A percentile compares a stretch with the other conserved stretches of the same genome.
Evolutionary conservation across 2,888 invertebrate genomes (phyloP).

Genomic region (Lucinisca nassula): DNA sequence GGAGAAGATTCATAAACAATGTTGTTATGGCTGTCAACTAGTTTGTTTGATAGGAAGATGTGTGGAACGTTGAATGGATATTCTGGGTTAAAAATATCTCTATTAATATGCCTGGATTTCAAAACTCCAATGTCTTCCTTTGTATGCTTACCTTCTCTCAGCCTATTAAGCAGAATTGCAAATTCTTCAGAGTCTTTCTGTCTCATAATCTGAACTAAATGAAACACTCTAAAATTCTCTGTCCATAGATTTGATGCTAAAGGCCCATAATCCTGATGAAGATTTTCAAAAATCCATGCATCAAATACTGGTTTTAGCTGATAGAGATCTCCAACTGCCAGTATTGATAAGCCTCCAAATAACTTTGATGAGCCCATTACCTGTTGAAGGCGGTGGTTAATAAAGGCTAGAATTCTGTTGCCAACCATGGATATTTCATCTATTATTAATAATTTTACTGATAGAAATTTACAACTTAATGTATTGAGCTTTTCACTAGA

Average conservation of each 20-base stretch:
- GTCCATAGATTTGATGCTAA: conserved; percentile 64
- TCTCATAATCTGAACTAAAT: conserved; percentile 63
- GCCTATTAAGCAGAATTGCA: conserved; percentile 64
- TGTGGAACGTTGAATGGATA: conserved; percentile 42
- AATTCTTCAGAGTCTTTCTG: conserved; percentile 62
- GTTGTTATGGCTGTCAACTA: conserved; percentile 32
- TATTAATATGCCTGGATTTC: neutral
- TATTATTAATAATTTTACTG: neutral
- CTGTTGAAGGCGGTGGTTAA: conserved; percentile 51
- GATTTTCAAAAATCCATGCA: conserved; percentile 46
- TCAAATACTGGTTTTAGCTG: conserved; percentile 64
- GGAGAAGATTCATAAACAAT: neutral
- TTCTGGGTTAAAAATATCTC: neutral
- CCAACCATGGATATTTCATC: conserved; percentile 46
- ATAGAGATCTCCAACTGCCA: conserved; percentile 61
- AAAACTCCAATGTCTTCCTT: conserved; percentile 36
- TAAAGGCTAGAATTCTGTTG: neutral
- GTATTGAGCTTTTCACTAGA: conserved; percentile 34
- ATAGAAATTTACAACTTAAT: conserved; percentile 4
- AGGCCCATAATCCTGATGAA: conserved; percentile 2
- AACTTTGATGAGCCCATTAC: conserved; percentile 12
- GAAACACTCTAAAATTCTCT: conserved; percentile 47
- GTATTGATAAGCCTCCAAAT: conserved; percentile 49
- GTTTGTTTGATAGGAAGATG: conserved; percentile 26
- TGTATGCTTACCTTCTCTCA: conserved; percentile 60